These are phyloP conservation scores for Homarus gammarus DNA, from an alignment of 2,888 invertebrate species.

Conservation along the genomic window DNA sequence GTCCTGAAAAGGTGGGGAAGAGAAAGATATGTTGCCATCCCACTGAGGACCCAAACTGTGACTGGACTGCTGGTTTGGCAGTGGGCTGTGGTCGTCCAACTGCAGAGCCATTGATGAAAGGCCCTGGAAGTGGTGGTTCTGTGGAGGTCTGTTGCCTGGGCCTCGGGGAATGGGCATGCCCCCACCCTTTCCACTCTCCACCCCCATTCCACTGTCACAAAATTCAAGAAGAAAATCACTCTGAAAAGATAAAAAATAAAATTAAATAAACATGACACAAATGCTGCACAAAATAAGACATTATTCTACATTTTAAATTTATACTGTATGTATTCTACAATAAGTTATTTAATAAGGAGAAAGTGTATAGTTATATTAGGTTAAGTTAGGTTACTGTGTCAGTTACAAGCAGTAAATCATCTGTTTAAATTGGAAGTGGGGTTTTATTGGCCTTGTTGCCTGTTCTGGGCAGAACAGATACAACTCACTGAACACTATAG, in stretches of 20 bases:
- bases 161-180: slow-evolving; percentile 74
- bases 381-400: too few relatives aligned
- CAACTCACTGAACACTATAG: too few relatives aligned
- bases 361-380: too few relatives aligned
- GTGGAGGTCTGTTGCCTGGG: slow-evolving; percentile 47
- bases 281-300: not conserved
- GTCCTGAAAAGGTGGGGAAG: slow-evolving; percentile 51
- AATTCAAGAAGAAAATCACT: slow-evolving; percentile 73
- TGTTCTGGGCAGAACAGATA: too few relatives aligned
- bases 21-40: slow-evolving; percentile 35
- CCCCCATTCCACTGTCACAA: slow-evolving; percentile 55
- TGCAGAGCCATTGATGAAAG: slow-evolving; percentile 55
- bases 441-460: too few relatives aligned
- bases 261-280: not conserved
- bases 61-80: slow-evolving; percentile 46
- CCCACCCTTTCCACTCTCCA: slow-evolving; percentile 41
- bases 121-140: slow-evolving; percentile 43
- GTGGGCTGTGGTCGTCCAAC: slow-evolving; percentile 64
- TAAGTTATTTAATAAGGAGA: too few relatives aligned
- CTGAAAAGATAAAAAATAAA: slow-evolving; percentile 41
- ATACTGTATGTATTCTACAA: not conserved
- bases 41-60: slow-evolving; percentile 44
- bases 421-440: too few relatives aligned
- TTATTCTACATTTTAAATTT: not conserved
- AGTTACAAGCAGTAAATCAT: too few relatives aligned